Conservation (phyloP, 2,797 vertebrate genomes). For the Hylomyscus alleni region DNA sequence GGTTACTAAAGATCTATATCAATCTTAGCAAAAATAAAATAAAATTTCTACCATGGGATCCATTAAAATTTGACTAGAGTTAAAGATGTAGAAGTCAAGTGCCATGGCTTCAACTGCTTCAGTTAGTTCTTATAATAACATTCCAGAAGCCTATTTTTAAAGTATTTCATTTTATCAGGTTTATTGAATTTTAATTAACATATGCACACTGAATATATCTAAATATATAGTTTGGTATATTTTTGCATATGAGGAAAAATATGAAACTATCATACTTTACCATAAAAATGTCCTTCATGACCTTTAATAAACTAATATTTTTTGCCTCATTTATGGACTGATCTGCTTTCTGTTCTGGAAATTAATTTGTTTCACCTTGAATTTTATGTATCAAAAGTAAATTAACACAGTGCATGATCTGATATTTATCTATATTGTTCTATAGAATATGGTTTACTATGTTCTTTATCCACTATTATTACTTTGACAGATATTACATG, state of each 20-base stretch:
- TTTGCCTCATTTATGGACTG: neutral
- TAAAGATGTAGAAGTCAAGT: neutral
- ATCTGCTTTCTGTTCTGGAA: neutral
- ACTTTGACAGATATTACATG: neutral
- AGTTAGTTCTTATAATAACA: neutral
- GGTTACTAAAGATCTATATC: neutral
- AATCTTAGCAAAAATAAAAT: neutral
- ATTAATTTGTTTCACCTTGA: neutral
- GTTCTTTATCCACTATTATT: neutral
- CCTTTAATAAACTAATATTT: neutral
- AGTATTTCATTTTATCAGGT: neutral
- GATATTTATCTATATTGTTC: neutral
- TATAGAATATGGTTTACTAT: neutral
- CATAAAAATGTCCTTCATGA: neutral
- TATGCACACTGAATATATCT: neutral
- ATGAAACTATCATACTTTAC: neutral
- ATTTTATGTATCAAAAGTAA: neutral
- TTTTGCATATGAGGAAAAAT: constrained; percentile 13
- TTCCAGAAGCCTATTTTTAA: neutral
- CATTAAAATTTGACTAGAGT: neutral
- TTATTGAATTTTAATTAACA: constrained; percentile 56
- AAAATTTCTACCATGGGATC: neutral
- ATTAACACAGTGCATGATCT: neutral
- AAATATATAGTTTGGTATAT: constrained; percentile 17
- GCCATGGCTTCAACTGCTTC: neutral